Evolutionary conservation across 1,140 invertebrate species (phyloP).

Genomic region (Epicauta chinensis): DNA sequence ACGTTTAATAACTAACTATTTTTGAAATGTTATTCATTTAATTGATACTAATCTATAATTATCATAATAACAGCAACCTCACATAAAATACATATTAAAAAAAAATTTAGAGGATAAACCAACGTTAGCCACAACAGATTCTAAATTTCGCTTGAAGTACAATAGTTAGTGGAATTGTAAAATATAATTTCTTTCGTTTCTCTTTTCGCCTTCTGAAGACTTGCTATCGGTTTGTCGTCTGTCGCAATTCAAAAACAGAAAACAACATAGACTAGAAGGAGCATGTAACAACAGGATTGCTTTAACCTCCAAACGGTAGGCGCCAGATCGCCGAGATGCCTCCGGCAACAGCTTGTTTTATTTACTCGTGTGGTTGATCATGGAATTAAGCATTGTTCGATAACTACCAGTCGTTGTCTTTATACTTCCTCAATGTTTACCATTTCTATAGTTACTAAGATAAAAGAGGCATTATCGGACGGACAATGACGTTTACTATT

Average conservation of each 20-base stretch:
- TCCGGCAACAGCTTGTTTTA: conserved; percentile 18
- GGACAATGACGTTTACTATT: no score
- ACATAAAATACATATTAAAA: no score
- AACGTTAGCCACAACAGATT: no score
- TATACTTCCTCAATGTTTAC: conserved; percentile 16
- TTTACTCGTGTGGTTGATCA: conserved; percentile 17
- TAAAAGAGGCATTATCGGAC: conserved; percentile 7
- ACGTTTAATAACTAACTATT: no score
- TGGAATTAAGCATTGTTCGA: conserved; percentile 18
- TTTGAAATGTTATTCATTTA: no score
- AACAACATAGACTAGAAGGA: conserved; percentile 11
- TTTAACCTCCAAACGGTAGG: conserved; percentile 25
- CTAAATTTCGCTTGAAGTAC: no score
- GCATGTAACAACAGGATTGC: conserved; percentile 17
- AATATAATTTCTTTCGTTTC: no score
- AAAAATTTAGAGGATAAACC: no score
- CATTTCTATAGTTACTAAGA: conserved; percentile 15
- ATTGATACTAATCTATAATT: no score
- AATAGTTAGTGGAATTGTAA: no score
- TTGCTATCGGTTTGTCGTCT: conserved; percentile 2
- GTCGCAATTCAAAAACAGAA: conserved; percentile 9
- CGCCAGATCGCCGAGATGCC: conserved; percentile 22
- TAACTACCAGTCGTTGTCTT: conserved; percentile 16
- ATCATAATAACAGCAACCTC: no score
- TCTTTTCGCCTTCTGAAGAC: no score